phyloP scores from a whole-genome alignment of 1,140 invertebrate species.

The Penaeus japonicus region DNA sequence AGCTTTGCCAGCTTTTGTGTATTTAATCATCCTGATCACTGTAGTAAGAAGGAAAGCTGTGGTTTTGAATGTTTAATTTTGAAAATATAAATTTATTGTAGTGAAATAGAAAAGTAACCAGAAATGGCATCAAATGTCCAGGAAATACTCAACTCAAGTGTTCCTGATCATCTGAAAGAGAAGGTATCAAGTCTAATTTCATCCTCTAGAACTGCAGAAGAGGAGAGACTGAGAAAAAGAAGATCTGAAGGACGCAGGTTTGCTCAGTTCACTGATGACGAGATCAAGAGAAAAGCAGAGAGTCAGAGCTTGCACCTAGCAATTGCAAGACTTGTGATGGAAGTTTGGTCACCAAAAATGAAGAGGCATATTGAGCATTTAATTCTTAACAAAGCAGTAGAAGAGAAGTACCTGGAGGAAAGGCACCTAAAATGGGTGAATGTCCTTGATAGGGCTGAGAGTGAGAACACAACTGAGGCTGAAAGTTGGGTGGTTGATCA shows the following conservation, averaged over 20 bases:
- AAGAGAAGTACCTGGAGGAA: not conserved
- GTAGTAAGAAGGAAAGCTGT: not conserved
- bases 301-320: not conserved
- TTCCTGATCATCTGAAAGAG: not conserved
- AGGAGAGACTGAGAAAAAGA: not conserved
- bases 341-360: conserved; percentile 29
- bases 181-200: not conserved
- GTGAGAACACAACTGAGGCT: not conserved
- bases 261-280: not conserved
- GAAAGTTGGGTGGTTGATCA: conserved; percentile 18
- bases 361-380: not conserved
- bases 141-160: not conserved
- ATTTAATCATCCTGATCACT: too few relatives aligned
- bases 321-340: not conserved
- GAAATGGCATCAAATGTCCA: not conserved
- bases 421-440: not conserved
- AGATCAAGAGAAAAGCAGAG: not conserved
- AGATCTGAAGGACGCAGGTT: not conserved
- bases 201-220: not conserved
- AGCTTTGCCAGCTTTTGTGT: too few relatives aligned
- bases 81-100: not conserved
- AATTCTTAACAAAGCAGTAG: conserved; percentile 4
- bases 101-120: not conserved
- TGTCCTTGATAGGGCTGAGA: not conserved
- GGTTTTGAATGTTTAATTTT: too few relatives aligned